Conservation (phyloP, 1,140 invertebrate species). For the Odontomachus brunneus region DNA sequence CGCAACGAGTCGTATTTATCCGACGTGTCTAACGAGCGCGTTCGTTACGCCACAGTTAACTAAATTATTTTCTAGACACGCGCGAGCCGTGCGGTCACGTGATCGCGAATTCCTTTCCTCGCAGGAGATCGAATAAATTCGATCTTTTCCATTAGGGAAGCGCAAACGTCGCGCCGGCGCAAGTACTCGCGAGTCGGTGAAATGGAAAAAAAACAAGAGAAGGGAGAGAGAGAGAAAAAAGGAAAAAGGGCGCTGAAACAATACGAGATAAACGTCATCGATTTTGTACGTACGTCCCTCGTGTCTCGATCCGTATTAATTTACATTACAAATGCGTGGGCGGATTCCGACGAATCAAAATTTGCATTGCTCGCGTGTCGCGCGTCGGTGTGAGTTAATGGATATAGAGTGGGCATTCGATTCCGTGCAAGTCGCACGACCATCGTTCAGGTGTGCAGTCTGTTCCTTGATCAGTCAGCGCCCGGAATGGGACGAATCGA, state of each 20-base stretch:
- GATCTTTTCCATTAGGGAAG: constrained; percentile 45
- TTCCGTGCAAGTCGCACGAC: constrained; percentile 49
- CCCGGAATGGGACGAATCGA: constrained; percentile 48
- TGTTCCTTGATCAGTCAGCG: constrained; percentile 41
- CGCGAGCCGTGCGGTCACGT: neutral
- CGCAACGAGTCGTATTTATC: constrained; percentile 14
- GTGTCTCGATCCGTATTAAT: constrained; percentile 49
- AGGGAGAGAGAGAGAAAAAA: neutral
- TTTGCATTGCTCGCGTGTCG: constrained; percentile 45
- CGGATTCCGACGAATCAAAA: constrained; percentile 50
- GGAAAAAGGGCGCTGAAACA: constrained; percentile 44
- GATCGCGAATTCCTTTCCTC: constrained; percentile 1
- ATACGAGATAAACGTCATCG: constrained; percentile 58
- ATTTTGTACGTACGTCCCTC: constrained; percentile 34
- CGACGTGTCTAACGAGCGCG: constrained; percentile 29
- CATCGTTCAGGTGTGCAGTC: constrained; percentile 21
- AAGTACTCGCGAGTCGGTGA: neutral
- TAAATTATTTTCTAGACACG: constrained; percentile 40
- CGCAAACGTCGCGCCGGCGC: constrained; percentile 2
- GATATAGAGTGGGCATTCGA: constrained; percentile 58
- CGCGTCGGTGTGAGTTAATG: constrained; percentile 40
- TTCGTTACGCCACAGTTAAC: constrained; percentile 15
- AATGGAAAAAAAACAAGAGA: neutral
- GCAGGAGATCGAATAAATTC: constrained; percentile 32
- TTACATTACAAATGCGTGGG: constrained; percentile 53